Evolutionary conservation across 2,113 vertebrate species (phyloP), one percentile per base, ranked within the genome.

Genomic region (Furnarius figulus): DNA sequence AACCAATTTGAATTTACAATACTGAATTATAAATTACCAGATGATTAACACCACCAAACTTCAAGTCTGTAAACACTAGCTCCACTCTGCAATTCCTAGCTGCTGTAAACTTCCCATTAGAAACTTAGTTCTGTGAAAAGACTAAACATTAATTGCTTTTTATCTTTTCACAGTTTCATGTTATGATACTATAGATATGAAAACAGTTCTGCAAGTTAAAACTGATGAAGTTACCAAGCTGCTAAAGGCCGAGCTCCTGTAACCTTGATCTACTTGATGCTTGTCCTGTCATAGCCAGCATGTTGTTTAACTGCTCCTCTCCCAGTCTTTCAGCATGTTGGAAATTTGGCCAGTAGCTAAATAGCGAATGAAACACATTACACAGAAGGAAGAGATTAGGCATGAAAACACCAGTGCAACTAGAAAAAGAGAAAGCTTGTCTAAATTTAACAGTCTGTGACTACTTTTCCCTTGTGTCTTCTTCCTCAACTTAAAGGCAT

Each of bases 391-490:
- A 33, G 9, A 73, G 5, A 58, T 21, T n/a, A 14, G 11, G 3
- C n/a, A 75, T 79, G 33, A 72, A 74, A 61, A 47, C 28, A 77
- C 4, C 47, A 62, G 13, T 13, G 12, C 27, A 56, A 53, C 25
- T 39, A 46, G 30, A 62, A 37, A 22, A 5, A 71, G 23, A 76
- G 30, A 66, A 85, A 73, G 10, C 12, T 7, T 67, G 33, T 20
- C 13, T 61, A 72, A 80, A 92, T 71, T 80, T 50, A 93, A 31
- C 7, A 66, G 15, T 44, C 71, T 58, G n/a, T 55, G 58, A 46
- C 31, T 24, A 7, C 14, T 19, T 53, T 33, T 17, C 9, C 13
- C 20, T 10, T 3, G 6, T 2, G 9, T 7, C 8, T 2, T 1
- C 11, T 17, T 19, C n/a, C 22, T 59, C 33, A 65, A 40, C 9